Percentiles rank a stretch among this genome's conserved stretches.
These are phyloP conservation scores for Oxyteleia sp. DNA, from an alignment of 2,888 invertebrate genomes.

Conservation along the genomic window DNA sequence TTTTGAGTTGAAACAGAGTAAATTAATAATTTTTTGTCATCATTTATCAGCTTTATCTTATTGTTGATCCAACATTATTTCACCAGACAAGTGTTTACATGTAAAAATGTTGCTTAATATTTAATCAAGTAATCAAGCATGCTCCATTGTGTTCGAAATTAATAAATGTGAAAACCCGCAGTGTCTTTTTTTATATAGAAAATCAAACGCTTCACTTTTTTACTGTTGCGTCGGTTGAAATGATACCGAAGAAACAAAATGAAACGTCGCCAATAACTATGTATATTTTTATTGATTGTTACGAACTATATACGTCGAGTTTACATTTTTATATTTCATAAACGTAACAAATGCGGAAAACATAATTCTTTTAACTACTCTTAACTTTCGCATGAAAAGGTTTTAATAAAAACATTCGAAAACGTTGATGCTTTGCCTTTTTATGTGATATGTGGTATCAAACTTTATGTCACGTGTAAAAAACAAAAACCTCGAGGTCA, in stretches of 20 bases:
- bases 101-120: too few relatives aligned
- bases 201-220: background rate
- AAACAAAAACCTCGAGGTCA: background rate
- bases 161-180: background rate
- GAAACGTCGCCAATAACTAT: background rate
- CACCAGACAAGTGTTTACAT: too few relatives aligned
- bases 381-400: background rate
- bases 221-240: background rate
- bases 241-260: slow-evolving; percentile 1
- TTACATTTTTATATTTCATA: background rate
- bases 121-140: slow-evolving; percentile 3
- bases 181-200: background rate
- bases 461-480: background rate
- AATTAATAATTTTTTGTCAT: too few relatives aligned
- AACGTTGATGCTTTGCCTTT: background rate
- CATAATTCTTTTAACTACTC: background rate
- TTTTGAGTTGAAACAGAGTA: too few relatives aligned
- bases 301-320: background rate
- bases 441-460: background rate
- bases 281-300: slow-evolving; percentile 5
- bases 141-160: background rate
- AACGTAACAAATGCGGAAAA: background rate
- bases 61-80: too few relatives aligned
- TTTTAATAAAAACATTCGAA: background rate
- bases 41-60: too few relatives aligned